These are phyloP conservation scores for Pomatostomus ruficeps DNA, from an alignment of 2,113 vertebrate genomes.

Conservation along the genomic window DNA sequence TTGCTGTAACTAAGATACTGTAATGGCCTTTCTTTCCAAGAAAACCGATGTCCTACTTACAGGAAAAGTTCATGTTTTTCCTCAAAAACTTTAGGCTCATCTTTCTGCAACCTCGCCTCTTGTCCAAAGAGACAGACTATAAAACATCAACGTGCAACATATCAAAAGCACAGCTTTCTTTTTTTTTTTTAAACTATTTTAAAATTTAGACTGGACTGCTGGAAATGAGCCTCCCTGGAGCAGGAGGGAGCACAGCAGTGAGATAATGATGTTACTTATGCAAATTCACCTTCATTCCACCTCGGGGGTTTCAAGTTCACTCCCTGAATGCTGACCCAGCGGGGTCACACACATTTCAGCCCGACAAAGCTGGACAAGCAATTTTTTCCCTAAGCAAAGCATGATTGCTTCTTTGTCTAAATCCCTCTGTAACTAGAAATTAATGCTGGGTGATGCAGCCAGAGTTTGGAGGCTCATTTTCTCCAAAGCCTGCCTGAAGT, in stretches of 20 bases:
- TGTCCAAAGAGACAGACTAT: background rate
- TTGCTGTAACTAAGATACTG: background rate
- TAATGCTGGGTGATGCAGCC: background rate
- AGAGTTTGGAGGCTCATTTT: background rate
- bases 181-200: background rate
- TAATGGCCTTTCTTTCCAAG: background rate
- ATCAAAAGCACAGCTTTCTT: background rate
- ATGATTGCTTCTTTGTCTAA: background rate
- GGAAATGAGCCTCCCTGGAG: background rate
- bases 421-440: background rate
- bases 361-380: background rate
- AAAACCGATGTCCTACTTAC: background rate
- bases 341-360: background rate
- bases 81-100: background rate
- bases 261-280: background rate
- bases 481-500: background rate
- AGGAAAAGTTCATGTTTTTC: background rate
- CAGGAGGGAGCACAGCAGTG: background rate
- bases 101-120: background rate
- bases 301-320: background rate
- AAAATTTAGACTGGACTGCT: background rate
- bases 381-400: background rate
- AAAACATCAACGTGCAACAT: accelerated
- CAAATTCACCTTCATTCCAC: background rate
- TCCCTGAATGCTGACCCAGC: background rate